phyloP scores from a whole-genome alignment of 2,888 invertebrate species.

The Hypsopygia costalis region DNA sequence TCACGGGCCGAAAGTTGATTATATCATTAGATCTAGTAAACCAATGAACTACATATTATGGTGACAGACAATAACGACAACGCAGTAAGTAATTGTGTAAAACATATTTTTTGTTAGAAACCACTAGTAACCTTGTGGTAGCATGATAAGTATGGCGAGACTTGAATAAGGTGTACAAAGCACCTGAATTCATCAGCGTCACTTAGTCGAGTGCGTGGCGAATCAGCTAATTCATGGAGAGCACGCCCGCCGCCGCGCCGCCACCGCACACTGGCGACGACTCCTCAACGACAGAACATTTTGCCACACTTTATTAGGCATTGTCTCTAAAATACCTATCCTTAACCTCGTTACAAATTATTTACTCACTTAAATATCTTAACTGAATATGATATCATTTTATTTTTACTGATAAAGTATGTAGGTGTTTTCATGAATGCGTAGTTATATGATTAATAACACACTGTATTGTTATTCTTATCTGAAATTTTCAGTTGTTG shows the following conservation, averaged over 20 bases:
- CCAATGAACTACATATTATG: too few relatives aligned
- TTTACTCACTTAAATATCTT: constrained; percentile 4
- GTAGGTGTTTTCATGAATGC: neutral
- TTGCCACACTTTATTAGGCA: neutral
- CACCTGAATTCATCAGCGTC: constrained; percentile 19
- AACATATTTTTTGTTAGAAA: constrained; percentile 4
- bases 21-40: too few relatives aligned
- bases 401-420: neutral
- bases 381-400: constrained; percentile 1
- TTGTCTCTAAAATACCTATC: neutral
- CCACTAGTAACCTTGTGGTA: constrained; percentile 11
- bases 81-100: neutral
- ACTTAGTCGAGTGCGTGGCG: constrained; percentile 13
- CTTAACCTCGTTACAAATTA: constrained; percentile 6
- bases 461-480: too few relatives aligned
- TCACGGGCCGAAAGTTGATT: too few relatives aligned
- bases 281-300: neutral
- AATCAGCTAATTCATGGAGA: constrained; percentile 20
- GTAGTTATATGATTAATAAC: neutral
- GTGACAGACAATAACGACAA: too few relatives aligned
- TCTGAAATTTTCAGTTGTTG: too few relatives aligned
- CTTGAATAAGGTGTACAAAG: constrained; percentile 13
- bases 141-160: constrained; percentile 19
- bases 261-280: too few relatives aligned
- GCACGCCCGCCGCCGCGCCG: constrained; percentile 10